phyloP scores from a whole-genome alignment of 2,113 vertebrate species.

The Oplegnathus fasciatus region DNA sequence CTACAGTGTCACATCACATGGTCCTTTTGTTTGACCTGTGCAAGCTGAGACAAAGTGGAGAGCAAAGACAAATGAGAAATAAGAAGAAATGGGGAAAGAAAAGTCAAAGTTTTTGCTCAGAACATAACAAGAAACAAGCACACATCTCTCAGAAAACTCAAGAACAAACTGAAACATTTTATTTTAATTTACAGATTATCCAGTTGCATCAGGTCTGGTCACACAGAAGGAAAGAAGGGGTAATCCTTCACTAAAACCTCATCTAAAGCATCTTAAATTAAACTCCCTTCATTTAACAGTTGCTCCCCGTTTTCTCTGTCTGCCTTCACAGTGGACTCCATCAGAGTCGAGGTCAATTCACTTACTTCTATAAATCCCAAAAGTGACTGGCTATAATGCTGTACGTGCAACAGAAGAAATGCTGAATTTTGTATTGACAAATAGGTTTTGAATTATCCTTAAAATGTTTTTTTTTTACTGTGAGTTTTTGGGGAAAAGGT shows the following conservation, averaged over 20 bases:
- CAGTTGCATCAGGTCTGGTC: constrained; percentile 79
- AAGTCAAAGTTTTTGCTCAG: not conserved
- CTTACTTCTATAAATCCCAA: constrained; percentile 22
- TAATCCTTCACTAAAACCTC: constrained; percentile 70
- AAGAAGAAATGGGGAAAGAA: not conserved
- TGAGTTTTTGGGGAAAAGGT: not conserved
- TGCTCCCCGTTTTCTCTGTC: constrained; percentile 15
- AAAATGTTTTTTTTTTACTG: not conserved
- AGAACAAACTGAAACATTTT: constrained; percentile 69
- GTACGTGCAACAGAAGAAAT: constrained; percentile 29
- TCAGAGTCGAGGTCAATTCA: constrained; percentile 42
- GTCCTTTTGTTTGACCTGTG: not conserved
- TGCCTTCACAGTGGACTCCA: constrained; percentile 72
- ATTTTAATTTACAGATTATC: constrained; percentile 81
- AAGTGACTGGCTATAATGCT: not conserved
- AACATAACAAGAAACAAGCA: not conserved
- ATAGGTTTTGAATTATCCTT: not conserved
- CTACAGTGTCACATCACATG: not conserved
- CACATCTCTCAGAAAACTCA: constrained; percentile 1
- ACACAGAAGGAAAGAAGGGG: constrained; percentile 51
- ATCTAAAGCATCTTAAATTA: constrained; percentile 56
- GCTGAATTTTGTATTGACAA: not conserved
- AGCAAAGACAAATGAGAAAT: not conserved
- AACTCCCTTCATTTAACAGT: constrained; percentile 57
- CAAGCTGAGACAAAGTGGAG: not conserved